A percentile compares a stretch with the other conserved stretches of the same genome.
phyloP scores from a whole-genome alignment of 2,797 vertebrate species.

The Austrolebias charrua region DNA sequence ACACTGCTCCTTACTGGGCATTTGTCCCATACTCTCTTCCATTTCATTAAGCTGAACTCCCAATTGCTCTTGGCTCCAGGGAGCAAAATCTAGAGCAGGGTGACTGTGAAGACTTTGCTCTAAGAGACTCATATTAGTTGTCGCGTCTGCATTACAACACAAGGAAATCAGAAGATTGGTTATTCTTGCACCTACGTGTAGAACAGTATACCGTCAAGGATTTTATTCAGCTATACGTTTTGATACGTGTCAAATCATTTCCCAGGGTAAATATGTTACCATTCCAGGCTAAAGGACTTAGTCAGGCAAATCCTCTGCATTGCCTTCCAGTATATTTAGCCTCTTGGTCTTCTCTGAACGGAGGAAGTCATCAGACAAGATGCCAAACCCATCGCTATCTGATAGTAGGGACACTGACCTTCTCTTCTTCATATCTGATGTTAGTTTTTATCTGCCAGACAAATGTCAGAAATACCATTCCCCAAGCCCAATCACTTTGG shows the following conservation, averaged over 20 bases:
- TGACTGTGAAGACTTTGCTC: slow-evolving; percentile 21
- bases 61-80: slow-evolving; percentile 30
- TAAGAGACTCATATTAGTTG: slow-evolving; percentile 31
- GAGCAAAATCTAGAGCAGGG: slow-evolving; percentile 21
- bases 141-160: slow-evolving; percentile 22
- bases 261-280: slow-evolving; percentile 7
- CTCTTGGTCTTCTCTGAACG: slow-evolving; percentile 32
- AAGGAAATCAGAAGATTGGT: background rate
- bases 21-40: slow-evolving; percentile 57
- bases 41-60: slow-evolving; percentile 60
- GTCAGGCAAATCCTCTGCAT: slow-evolving; percentile 6
- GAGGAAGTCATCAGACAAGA: slow-evolving; percentile 66
- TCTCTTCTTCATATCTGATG: slow-evolving; percentile 77
- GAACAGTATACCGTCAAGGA: background rate
- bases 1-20: slow-evolving; percentile 54
- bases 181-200: background rate
- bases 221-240: slow-evolving; percentile 14
- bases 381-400: slow-evolving; percentile 60
- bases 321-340: slow-evolving; percentile 7
- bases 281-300: slow-evolving; percentile 4
- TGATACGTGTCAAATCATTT: background rate
- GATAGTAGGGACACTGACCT: slow-evolving; percentile 74
- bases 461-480: slow-evolving; percentile 80
- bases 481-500: slow-evolving; percentile 72
- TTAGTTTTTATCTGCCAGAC: slow-evolving; percentile 77